A percentile compares a stretch with the other conserved stretches of the same genome.
Conservation (phyloP, 2,888 invertebrate species). For the Cheilosia scutellata region DNA sequence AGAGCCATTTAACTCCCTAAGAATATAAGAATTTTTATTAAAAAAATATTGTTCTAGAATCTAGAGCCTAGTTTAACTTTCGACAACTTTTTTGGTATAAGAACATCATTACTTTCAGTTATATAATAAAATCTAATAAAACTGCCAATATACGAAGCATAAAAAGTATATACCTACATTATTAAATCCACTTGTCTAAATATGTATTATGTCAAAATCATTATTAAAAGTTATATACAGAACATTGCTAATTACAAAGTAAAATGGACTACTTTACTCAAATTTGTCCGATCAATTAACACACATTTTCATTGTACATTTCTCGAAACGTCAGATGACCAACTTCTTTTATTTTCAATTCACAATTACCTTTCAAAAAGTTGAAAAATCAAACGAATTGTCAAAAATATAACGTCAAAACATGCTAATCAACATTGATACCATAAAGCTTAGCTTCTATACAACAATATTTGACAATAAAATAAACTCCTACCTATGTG, state of each 20-base stretch:
- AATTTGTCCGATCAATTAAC: slow-evolving; percentile 43
- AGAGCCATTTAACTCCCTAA: no score
- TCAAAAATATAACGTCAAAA: slow-evolving; percentile 46
- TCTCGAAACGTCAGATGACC: slow-evolving; percentile 12
- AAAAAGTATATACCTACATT: no score
- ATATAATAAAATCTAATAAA: no score
- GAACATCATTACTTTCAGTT: no score
- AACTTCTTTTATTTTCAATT: slow-evolving; percentile 17
- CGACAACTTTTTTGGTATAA: no score
- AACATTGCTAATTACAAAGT: not conserved
- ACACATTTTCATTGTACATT: slow-evolving; percentile 16
- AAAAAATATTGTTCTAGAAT: no score
- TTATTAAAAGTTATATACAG: not conserved
- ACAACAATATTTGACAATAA: slow-evolving; percentile 35
- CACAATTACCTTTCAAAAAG: slow-evolving; percentile 3
- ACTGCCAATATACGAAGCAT: no score
- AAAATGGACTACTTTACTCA: not conserved
- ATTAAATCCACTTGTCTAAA: not conserved
- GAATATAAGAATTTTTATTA: no score
- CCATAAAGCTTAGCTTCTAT: slow-evolving; percentile 53
- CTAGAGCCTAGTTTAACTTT: no score
- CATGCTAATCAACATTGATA: slow-evolving; percentile 51
- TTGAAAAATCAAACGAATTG: slow-evolving; percentile 26
- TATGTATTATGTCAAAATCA: slow-evolving; percentile 2
- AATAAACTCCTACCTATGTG: slow-evolving; percentile 15